Base-by-base conservation (phyloP, 2,888 invertebrate genomes). In the Metacarcinus magister region DNA sequence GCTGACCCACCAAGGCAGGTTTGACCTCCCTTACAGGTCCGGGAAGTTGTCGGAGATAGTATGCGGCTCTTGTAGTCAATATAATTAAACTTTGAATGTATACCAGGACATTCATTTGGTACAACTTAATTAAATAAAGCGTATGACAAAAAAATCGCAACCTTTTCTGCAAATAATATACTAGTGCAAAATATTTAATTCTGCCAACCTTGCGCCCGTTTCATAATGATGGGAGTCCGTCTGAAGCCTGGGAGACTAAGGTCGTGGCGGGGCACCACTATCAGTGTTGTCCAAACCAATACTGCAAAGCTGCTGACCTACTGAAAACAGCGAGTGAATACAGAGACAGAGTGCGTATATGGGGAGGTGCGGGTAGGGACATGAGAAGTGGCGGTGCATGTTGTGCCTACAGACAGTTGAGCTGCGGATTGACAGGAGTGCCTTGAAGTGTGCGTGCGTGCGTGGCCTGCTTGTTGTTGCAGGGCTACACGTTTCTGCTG, bases 401-500 rank as follows among this genome's bases (percentile, higher is more conserved):
- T 67, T 93, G 67, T 93, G 93, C 82, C 82, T 82, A 39, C 43
- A 67, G 67, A 67, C 67, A 67, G 67, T 67, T 67, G 23, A 67
- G 67, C 93, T 60, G 32, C 5, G 60, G 19, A 93, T 93, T 93
- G 93, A 93, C 93, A 67, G 75, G 46, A 94, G 67, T 95, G 94
- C 54, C 91, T 94, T 92, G 75, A 90, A 67, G 39, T 91, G 75
- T 91, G 82, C 48, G 75, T 94, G 75, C 75, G 48, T 94, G 90
- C 39, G 90, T 94, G 43, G 43, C 46, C 44, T 23, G 94, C 92
- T 87, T 94, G 94, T 89, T 96, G 94, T 94, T 92, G 92, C 89
- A 96, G 75, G 87, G 95, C 13, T 94, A 54, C 94, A 92, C 94
- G 92, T 93, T 93, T 75, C 48, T 48, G 93, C 92, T 82, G 95